Conservation (phyloP, 2,113 vertebrate species). For the Toxotes jaculatrix region DNA sequence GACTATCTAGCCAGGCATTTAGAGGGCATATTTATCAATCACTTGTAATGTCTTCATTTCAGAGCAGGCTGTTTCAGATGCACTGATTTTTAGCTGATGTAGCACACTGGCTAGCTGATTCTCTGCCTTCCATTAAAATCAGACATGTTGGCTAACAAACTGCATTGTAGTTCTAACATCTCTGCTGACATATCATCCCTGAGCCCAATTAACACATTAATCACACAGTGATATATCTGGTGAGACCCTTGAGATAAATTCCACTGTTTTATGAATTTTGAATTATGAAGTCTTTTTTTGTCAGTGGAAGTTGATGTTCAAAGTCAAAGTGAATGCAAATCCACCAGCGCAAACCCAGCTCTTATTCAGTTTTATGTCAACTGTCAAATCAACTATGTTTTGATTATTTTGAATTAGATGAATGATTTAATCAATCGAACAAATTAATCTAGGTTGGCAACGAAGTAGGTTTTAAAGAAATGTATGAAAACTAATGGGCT, state of each 20-base stretch:
- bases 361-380: constrained; percentile 28
- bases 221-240: constrained; percentile 24
- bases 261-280: constrained; percentile 46
- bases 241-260: constrained; percentile 18
- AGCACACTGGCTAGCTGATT: background rate
- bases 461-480: constrained; percentile 9
- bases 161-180: constrained; percentile 28
- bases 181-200: constrained; percentile 28
- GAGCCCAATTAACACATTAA: constrained; percentile 60
- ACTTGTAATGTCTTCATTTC: background rate
- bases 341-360: background rate
- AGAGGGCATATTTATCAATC: background rate
- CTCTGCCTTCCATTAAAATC: background rate
- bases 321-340: constrained; percentile 38
- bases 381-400: constrained; percentile 8
- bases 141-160: constrained; percentile 9
- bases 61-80: background rate
- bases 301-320: constrained; percentile 38
- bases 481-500: constrained; percentile 13
- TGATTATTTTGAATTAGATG: constrained; percentile 15
- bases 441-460: constrained; percentile 5
- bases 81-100: constrained; percentile 6
- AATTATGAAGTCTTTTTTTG: constrained; percentile 30
- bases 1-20: background rate
- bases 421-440: background rate